Conservation (phyloP, 2,113 vertebrate genomes). For the Cryptomyrus ogoouensis region DNA sequence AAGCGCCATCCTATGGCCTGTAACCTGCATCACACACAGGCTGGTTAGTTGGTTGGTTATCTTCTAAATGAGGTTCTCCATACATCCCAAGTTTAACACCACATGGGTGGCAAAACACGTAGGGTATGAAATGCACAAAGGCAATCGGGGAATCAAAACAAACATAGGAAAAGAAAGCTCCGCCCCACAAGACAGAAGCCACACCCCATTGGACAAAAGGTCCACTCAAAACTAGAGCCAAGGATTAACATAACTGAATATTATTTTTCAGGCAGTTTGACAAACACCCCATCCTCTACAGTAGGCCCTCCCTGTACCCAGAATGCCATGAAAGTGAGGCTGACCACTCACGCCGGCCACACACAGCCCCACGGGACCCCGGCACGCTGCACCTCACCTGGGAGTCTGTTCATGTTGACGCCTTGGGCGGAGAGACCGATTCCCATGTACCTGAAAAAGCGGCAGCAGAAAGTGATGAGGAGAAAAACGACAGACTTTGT, state of each 20-base stretch:
- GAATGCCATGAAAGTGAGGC: background rate
- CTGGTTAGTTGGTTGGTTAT: background rate
- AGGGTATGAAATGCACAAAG: background rate
- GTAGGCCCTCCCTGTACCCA: background rate
- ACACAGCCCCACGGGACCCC: background rate
- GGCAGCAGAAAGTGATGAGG: background rate
- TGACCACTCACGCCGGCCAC: background rate
- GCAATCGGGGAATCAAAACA: background rate
- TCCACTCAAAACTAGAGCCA: background rate
- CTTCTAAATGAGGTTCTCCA: background rate
- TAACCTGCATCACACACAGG: background rate
- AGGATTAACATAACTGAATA: background rate
- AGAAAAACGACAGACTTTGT: slow-evolving; percentile 17
- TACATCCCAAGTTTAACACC: background rate
- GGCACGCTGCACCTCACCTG: slow-evolving; percentile 66
- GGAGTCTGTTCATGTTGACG: slow-evolving; percentile 98
- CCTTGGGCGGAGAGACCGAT: slow-evolving; percentile 98
- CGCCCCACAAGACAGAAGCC: background rate
- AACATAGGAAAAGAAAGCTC: background rate
- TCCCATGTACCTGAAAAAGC: slow-evolving; percentile 88
- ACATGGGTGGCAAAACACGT: background rate
- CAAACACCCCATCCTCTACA: background rate
- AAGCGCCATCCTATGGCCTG: background rate
- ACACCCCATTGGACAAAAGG: background rate
- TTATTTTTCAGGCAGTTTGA: background rate